Conservation (phyloP, 2,113 vertebrate genomes). For the Phasianus colchicus region DNA sequence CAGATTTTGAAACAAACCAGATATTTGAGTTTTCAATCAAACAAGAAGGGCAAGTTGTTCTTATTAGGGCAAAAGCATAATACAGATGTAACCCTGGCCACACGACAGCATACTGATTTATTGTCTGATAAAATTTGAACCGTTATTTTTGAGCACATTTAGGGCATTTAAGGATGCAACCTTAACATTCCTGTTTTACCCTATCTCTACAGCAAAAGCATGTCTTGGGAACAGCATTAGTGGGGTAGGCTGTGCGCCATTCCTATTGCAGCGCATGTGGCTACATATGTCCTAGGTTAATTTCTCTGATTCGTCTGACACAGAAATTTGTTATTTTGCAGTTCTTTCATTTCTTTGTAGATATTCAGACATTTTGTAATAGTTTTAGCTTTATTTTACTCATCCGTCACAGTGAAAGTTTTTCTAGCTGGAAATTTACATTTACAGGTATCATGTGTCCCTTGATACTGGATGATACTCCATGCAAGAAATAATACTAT, state of each 20-base stretch:
- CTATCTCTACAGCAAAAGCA: not conserved
- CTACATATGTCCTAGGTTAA: not conserved
- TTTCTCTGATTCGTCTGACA: not conserved
- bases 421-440: not conserved
- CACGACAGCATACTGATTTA: not conserved
- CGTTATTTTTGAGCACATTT: not conserved
- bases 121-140: not conserved
- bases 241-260: not conserved
- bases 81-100: not conserved
- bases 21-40: not conserved
- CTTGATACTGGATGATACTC: not conserved
- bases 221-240: not conserved
- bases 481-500: not conserved
- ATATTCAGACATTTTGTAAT: not conserved
- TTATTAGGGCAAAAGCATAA: not conserved
- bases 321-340: not conserved
- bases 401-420: not conserved
- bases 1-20: conserved; percentile 2
- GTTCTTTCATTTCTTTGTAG: not conserved
- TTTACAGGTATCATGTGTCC: not conserved
- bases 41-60: not conserved
- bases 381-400: not conserved
- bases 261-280: not conserved
- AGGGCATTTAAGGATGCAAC: not conserved
- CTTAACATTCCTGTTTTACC: not conserved